Evolutionary conservation across 2,888 invertebrate genomes (phyloP), one percentile per base, ranked within the genome.

Genomic region (Proisotoma minuta): DNA sequence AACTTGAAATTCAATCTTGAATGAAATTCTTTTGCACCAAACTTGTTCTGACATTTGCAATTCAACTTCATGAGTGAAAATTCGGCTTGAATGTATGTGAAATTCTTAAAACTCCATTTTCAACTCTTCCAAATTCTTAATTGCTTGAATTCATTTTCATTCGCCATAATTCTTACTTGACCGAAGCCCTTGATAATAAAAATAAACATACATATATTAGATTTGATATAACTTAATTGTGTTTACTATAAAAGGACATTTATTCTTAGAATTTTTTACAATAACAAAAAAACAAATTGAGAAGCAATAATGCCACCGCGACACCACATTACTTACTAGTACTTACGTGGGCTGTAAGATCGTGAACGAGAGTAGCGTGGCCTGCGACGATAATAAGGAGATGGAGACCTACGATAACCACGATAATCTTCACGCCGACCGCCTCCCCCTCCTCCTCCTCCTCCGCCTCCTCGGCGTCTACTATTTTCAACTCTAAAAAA

Each of bases 271-370:
- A 43, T 12, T 43, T 20, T 20, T 18, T 10, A 43, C 43, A 43
- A 18, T n/a, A 43, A 43, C 10, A 43, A 34, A 34, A 34, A 10
- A 8, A 10, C 34, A 34, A 10, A 34, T 34, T 34, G 34, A 34
- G 34, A 34, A 34, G 34, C 34, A 34, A 15, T 34, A 10, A 34
- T 15, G 34, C n/a, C n/a, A n/a, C n/a, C n/a, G n/a, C n/a, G n/a
- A n/a, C n/a, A n/a, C 34, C 34, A 34, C 34, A 34, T 8, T 34
- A 34, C 34, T 34, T 12, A 4, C 10, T 18, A 12, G 29, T 76
- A 87, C 87, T 87, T 85, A 88, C 88, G 87, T 78, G 88, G 89
- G 75, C 88, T 87, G 79, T 88, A 88, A 62, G 85, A 89, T 75
- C 88, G 85, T 70, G 88, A 88, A 63, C 88, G 83, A 73, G 88